These are phyloP conservation scores for Erannis defoliaria DNA, from an alignment of 2,888 invertebrate species.

Conservation along the genomic window DNA sequence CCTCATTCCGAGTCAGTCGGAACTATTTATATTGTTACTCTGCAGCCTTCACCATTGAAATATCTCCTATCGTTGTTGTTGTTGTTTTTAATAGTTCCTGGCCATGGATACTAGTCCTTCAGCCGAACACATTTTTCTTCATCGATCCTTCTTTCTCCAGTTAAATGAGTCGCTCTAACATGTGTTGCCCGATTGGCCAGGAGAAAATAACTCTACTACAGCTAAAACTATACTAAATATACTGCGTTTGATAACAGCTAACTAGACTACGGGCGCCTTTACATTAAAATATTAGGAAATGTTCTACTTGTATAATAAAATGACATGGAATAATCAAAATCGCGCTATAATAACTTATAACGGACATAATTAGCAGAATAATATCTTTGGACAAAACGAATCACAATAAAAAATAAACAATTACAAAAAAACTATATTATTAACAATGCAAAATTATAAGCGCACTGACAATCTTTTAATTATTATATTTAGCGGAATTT, in stretches of 20 bases:
- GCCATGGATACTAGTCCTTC: too few species aligned
- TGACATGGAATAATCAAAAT: slow-evolving; percentile 31
- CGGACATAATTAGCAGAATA: slow-evolving; percentile 44
- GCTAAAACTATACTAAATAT: slow-evolving; percentile 55
- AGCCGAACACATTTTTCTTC: too few species aligned
- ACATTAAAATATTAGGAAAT: slow-evolving; percentile 30
- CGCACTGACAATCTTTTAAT: slow-evolving; percentile 5
- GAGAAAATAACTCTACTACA: slow-evolving; percentile 31
- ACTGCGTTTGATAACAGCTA: slow-evolving; percentile 49
- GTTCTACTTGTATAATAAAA: slow-evolving; percentile 29
- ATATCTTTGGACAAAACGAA: slow-evolving; percentile 67
- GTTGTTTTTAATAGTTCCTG: too few species aligned
- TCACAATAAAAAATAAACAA: slow-evolving; percentile 53
- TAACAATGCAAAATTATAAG: slow-evolving; percentile 30
- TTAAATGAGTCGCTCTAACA: not conserved
- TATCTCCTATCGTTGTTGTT: too few species aligned
- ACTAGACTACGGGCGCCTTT: slow-evolving; percentile 28
- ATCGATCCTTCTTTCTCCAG: too few species aligned
- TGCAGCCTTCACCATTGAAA: too few species aligned
- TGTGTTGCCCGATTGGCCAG: not conserved
- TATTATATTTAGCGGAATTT: slow-evolving; percentile 6
- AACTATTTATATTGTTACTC: too few species aligned
- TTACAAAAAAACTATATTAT: slow-evolving; percentile 39
- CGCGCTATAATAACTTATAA: slow-evolving; percentile 56
- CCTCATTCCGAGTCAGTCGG: not conserved